phyloP scores from a whole-genome alignment of 2,113 vertebrate genomes.

The Tachycineta bicolor region DNA sequence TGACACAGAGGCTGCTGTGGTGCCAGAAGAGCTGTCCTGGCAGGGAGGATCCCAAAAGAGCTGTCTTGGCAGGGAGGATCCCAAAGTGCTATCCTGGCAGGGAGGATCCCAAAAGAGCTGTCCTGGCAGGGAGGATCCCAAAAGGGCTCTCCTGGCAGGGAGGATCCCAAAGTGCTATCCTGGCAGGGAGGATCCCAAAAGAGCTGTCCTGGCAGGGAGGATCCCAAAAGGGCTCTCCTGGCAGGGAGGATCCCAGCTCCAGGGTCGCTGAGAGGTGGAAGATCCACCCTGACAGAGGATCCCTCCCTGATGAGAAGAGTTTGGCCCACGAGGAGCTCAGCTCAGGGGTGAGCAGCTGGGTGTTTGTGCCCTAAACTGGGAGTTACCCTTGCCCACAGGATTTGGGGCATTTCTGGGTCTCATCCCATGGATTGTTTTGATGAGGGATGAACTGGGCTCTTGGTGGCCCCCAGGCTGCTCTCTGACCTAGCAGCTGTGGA shows the following conservation, averaged over 20 bases:
- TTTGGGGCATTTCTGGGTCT: not conserved
- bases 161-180: not conserved
- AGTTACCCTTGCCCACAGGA: accelerated
- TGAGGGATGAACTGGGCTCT: not conserved
- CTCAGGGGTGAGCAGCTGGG: not conserved
- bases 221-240: not conserved
- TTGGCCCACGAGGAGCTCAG: not conserved
- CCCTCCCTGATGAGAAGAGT: not conserved
- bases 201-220: too few species aligned
- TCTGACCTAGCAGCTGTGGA: not conserved
- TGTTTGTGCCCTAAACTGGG: not conserved
- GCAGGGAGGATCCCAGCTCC: not conserved
- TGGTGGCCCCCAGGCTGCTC: accelerated
- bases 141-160: not conserved
- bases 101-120: not conserved
- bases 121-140: too few species aligned
- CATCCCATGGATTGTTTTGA: not conserved
- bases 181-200: not conserved
- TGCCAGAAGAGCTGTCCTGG: not conserved
- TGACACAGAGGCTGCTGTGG: not conserved
- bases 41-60: not conserved
- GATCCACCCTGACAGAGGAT: not conserved
- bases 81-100: too few species aligned
- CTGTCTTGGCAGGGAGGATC: too few species aligned
- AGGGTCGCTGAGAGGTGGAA: not conserved